Conservation (phyloP, 2,797 vertebrate species). For the Syndactyla subalaris region DNA sequence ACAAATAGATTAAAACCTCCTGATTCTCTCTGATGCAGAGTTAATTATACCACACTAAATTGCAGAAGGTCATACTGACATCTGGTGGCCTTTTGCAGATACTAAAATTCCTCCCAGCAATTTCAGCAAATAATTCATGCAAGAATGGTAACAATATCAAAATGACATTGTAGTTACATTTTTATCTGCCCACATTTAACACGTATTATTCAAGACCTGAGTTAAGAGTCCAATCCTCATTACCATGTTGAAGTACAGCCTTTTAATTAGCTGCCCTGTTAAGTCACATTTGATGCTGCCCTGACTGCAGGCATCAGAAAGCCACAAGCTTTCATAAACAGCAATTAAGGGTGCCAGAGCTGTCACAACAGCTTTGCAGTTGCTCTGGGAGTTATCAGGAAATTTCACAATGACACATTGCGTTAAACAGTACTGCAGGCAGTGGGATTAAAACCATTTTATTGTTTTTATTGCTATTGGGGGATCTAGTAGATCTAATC, state of each 20-base stretch:
- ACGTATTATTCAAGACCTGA: background rate
- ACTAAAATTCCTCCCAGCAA: background rate
- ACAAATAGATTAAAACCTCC: background rate
- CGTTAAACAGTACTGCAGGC: background rate
- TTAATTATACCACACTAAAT: background rate
- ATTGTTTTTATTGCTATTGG: background rate
- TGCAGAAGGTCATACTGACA: slow-evolving; percentile 52
- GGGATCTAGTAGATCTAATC: background rate
- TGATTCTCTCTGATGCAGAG: background rate
- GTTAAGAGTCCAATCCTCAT: background rate
- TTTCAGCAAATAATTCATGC: background rate
- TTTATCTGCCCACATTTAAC: background rate
- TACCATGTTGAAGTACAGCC: background rate
- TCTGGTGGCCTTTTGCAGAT: slow-evolving; percentile 23
- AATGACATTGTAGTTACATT: background rate
- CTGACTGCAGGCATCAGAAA: slow-evolving; percentile 47
- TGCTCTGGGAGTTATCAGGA: slow-evolving; percentile 13
- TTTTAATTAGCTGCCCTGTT: slow-evolving; percentile 64
- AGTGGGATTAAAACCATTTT: background rate
- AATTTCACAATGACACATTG: background rate
- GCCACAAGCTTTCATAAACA: slow-evolving; percentile 55
- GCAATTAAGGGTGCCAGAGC: slow-evolving; percentile 44
- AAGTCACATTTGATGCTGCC: slow-evolving; percentile 18
- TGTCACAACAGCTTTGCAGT: slow-evolving; percentile 30
- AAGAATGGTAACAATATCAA: background rate